Evolutionary conservation across 2,113 vertebrate genomes (phyloP).

Genomic region (Prinia subflava): DNA sequence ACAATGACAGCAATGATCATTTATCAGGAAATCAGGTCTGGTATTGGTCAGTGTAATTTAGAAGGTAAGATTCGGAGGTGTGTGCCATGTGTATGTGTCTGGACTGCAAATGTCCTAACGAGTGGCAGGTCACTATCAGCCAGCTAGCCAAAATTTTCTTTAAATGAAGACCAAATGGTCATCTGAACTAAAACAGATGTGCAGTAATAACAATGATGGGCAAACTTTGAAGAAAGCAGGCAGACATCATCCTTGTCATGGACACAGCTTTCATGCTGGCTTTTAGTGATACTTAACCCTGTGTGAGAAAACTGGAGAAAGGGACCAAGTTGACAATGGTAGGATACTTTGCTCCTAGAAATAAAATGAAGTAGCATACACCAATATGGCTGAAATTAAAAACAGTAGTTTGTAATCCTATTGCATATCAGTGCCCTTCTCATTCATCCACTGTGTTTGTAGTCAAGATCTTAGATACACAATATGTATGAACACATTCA

Average conservation of each 20-base stretch:
- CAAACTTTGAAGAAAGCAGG: neutral
- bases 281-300: neutral
- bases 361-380: neutral
- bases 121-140: neutral
- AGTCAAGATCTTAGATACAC: neutral
- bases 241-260: neutral
- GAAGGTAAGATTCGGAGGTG: neutral
- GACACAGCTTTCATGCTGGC: fast-evolving
- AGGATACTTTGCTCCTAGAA: neutral
- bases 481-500: neutral
- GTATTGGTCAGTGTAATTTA: neutral
- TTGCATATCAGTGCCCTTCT: neutral
- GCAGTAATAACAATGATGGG: neutral
- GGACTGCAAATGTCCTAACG: neutral
- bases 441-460: neutral
- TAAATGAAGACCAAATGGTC: neutral
- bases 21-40: neutral
- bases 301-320: neutral
- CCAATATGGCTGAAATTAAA: neutral
- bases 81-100: neutral
- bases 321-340: neutral
- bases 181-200: neutral
- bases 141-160: neutral
- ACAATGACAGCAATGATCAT: fast-evolving
- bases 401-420: neutral